These are phyloP conservation scores for Vireo griseus DNA, from an alignment of 2,797 vertebrate species.

Conservation along the genomic window DNA sequence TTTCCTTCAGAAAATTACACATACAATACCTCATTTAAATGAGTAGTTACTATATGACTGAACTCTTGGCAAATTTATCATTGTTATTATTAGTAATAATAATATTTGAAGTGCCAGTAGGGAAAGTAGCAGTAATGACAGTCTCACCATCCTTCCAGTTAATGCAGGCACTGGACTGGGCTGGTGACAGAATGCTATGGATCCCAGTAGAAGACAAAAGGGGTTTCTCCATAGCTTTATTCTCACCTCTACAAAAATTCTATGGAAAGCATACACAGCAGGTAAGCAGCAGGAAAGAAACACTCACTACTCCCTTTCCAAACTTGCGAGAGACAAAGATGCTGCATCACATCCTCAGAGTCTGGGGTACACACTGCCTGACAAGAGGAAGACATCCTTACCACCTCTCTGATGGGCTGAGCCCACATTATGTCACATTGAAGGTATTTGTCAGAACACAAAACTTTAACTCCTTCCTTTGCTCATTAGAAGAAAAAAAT, in stretches of 20 bases:
- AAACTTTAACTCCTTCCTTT: not conserved
- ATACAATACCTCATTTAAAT: not conserved
- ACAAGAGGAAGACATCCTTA: not conserved
- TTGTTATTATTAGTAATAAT: not conserved
- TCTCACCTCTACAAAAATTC: not conserved
- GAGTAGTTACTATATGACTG: not conserved
- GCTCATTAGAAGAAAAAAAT: not conserved
- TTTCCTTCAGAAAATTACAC: not conserved
- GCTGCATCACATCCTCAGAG: not conserved
- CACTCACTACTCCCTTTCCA: not conserved
- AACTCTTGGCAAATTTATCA: not conserved
- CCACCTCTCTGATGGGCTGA: not conserved
- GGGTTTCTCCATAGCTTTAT: not conserved
- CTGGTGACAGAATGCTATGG: not conserved
- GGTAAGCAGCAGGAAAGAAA: not conserved
- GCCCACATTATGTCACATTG: accelerated
- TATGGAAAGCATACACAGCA: not conserved
- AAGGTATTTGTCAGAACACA: not conserved
- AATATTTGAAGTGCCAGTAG: not conserved
- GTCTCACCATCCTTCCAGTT: not conserved
- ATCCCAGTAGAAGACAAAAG: not conserved
- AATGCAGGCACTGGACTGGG: not conserved
- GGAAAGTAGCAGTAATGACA: not conserved
- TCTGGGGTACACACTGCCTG: not conserved
- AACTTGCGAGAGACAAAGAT: not conserved